Evolutionary conservation across 2,888 invertebrate species (phyloP), one percentile per base, ranked within the genome.

Genomic region (Drosophila borborema): DNA sequence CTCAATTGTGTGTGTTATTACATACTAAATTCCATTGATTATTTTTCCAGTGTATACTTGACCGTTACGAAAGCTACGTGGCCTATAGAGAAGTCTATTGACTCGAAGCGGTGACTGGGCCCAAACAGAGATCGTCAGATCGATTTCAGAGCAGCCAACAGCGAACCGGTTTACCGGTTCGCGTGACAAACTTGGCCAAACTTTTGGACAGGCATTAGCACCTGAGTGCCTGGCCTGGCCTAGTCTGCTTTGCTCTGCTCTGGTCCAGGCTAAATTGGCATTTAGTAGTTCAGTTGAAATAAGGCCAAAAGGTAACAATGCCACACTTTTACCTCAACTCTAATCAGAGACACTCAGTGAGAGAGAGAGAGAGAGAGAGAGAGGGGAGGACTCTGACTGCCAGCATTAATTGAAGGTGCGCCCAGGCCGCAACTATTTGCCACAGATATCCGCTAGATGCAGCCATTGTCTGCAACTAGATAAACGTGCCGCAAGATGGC

Each of bases 401-500:
- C n/a, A 31, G 34, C 82, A 81, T 86, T 86, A 86, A 86, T 82
- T 82, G 86, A 77, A 86, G 86, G 86, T 86, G 86, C 84, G 86
- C 86, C 82, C 79, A 71, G 55, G 49, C 62, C 48, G 40, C 18
- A 64, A 58, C 65, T 68, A 69, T 71, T 77, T 80, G 73, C 75
- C 80, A 67, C 61, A 74, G 81, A 71, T 79, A 67, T 56, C 67
- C 60, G 59, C 53, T 45, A 82, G 87, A 86, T 86, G 81, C 72
- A 77, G 71, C 81, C 74, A 86, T 87, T 86, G 86, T 86, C 72
- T 80, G 67, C 51, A 51, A 46, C 16, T 63, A 77, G 86, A 86
- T 86, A 86, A 81, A 76, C 54, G 59, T 48, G 59, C 53, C 51
- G 18, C 69, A 64, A 72, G 72, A 71, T 72, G 72, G 74, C 72